phyloP scores from a whole-genome alignment of 2,888 invertebrate species.

The Lomographa bimaculata region DNA sequence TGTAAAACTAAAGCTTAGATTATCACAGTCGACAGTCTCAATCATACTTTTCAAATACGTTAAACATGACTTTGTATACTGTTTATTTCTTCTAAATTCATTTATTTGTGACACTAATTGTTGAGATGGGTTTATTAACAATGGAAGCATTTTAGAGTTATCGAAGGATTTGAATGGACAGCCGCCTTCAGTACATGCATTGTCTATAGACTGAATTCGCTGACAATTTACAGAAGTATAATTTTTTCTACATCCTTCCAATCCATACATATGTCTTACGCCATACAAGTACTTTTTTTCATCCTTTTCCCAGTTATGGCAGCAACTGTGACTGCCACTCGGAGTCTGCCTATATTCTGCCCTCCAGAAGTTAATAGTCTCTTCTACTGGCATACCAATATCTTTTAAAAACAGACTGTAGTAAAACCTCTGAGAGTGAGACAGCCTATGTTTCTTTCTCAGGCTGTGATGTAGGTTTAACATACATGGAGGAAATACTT shows the following conservation, averaged over 20 bases:
- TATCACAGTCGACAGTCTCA: constrained; percentile 48
- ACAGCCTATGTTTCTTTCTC: constrained; percentile 83
- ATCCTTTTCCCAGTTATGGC: constrained; percentile 86
- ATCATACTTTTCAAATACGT: constrained; percentile 44
- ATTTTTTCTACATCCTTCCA: constrained; percentile 86
- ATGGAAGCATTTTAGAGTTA: constrained; percentile 53
- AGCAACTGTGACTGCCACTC: constrained; percentile 73
- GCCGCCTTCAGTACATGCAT: constrained; percentile 82
- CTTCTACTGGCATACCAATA: constrained; percentile 86
- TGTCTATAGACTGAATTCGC: constrained; percentile 80
- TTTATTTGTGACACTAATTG: constrained; percentile 51
- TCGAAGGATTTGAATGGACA: constrained; percentile 86
- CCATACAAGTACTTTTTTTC: constrained; percentile 86
- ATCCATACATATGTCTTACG: constrained; percentile 88
- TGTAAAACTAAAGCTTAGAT: constrained; percentile 61
- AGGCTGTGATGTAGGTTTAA: constrained; percentile 81
- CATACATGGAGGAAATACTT: constrained; percentile 87
- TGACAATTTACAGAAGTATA: constrained; percentile 85
- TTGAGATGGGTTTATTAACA: constrained; percentile 50
- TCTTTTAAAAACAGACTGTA: constrained; percentile 89
- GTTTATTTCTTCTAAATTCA: constrained; percentile 48
- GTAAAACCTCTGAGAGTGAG: constrained; percentile 85
- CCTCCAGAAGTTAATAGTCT: constrained; percentile 86
- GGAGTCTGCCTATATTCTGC: constrained; percentile 83
- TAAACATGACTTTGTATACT: constrained; percentile 59